phyloP scores from a whole-genome alignment of 2,888 invertebrate genomes.

The Lomographa bimaculata region DNA sequence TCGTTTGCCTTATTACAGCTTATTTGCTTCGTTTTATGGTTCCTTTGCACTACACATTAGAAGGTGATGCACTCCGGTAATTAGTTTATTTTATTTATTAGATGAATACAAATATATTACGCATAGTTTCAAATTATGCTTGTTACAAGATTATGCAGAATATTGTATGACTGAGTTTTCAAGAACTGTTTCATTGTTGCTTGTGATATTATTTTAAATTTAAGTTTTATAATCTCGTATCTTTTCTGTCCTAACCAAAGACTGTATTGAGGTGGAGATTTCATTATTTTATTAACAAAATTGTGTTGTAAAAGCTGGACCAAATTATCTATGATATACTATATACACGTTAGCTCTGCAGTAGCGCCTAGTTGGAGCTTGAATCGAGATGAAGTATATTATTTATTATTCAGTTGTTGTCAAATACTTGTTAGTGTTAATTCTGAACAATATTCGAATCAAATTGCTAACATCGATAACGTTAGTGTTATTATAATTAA shows the following conservation, averaged over 20 bases:
- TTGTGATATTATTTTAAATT: constrained; percentile 77
- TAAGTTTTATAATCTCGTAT: constrained; percentile 67
- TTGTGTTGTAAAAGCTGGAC: constrained; percentile 73
- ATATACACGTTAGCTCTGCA: constrained; percentile 42
- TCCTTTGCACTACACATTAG: constrained; percentile 28
- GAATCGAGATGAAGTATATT: constrained; percentile 8
- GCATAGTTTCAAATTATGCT: constrained; percentile 3
- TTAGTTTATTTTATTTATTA: constrained; percentile 38
- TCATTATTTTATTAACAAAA: constrained; percentile 55
- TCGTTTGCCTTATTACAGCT: constrained; percentile 36
- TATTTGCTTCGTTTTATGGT: constrained; percentile 28
- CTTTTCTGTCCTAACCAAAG: constrained; percentile 80
- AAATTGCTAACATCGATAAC: constrained; percentile 53
- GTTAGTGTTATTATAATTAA: constrained; percentile 53
- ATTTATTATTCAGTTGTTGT: constrained; percentile 46
- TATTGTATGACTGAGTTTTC: constrained; percentile 46
- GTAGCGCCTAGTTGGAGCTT: constrained; percentile 9
- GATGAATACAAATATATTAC: not conserved
- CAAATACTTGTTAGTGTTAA: constrained; percentile 52
- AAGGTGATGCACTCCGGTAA: constrained; percentile 49
- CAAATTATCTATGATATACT: constrained; percentile 57
- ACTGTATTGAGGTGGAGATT: constrained; percentile 71
- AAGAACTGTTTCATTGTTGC: constrained; percentile 58
- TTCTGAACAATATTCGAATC: constrained; percentile 35
- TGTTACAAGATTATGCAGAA: constrained; percentile 24